Percentiles rank a stretch among this genome's conserved stretches.
phyloP scores from a whole-genome alignment of 2,888 invertebrate genomes.

The Dichetophora obliterata region DNA sequence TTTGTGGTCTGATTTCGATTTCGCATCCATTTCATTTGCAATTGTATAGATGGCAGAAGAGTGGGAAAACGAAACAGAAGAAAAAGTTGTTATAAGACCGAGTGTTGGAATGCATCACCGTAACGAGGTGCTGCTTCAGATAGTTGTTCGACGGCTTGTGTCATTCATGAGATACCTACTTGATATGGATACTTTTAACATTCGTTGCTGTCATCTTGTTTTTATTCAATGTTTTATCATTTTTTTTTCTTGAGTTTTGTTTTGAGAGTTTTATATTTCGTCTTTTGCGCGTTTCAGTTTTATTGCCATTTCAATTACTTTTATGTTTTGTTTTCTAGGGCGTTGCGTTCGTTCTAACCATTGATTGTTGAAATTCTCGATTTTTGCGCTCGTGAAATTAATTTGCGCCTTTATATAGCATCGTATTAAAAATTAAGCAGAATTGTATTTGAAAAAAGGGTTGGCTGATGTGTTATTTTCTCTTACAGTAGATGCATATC shows the following conservation, averaged over 20 bases:
- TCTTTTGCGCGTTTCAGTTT: slow-evolving; percentile 22
- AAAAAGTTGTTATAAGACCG: background rate
- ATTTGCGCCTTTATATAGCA: slow-evolving; percentile 10
- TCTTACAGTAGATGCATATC: too few species aligned
- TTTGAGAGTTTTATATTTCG: slow-evolving; percentile 5
- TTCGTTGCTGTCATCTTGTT: background rate
- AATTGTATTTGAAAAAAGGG: too few species aligned
- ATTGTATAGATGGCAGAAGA: slow-evolving; percentile 22
- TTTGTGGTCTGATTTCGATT: slow-evolving; percentile 40
- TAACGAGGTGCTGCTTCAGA: background rate
- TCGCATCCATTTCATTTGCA: slow-evolving; percentile 18
- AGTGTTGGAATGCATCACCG: slow-evolving; percentile 2
- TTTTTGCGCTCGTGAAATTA: slow-evolving; percentile 28
- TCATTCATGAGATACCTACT: background rate
- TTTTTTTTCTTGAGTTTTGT: background rate
- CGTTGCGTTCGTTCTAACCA: background rate
- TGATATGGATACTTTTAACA: background rate
- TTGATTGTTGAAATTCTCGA: background rate
- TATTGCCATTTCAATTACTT: slow-evolving; percentile 32
- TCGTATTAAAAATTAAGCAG: background rate
- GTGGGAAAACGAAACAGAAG: background rate
- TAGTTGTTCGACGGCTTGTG: slow-evolving; percentile 12
- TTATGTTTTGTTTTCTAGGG: slow-evolving; percentile 35
- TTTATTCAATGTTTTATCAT: background rate
- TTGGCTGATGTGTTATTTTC: too few species aligned